Percentiles rank a stretch among this genome's conserved stretches.
Evolutionary conservation across 53 echinoderm and acorn worm species (phyloP).

Genomic region (Luidia sarsii): DNA sequence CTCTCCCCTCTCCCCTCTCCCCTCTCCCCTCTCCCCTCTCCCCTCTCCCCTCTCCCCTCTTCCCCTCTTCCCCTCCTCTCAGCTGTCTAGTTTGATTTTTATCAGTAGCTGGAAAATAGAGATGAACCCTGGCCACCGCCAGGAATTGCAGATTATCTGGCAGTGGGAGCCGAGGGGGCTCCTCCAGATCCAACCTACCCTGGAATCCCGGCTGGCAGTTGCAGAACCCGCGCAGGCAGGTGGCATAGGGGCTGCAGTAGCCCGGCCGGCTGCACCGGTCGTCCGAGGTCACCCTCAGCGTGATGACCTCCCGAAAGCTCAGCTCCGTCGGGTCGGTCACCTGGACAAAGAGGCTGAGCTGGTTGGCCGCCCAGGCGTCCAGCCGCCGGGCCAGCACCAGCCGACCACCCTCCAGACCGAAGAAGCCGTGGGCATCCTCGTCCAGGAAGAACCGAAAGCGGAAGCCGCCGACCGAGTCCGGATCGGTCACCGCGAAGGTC

Average conservation of each 20-base stretch:
- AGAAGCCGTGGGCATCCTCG: constrained; percentile 21
- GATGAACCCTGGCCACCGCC: too few species aligned
- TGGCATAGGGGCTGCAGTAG: constrained; percentile 55
- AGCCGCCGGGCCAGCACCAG: constrained; percentile 19
- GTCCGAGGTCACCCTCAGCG: constrained; percentile 42
- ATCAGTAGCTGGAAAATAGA: too few species aligned
- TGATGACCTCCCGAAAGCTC: constrained; percentile 44
- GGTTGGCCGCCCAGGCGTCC: constrained; percentile 50
- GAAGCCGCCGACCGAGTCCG: constrained; percentile 36
- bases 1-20: too few species aligned
- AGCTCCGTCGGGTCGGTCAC: constrained; percentile 53
- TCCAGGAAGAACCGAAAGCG: constrained; percentile 21
- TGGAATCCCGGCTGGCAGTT: constrained; percentile 55
- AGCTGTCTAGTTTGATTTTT: too few species aligned
- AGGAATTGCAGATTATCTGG: too few species aligned
- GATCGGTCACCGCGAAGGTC: constrained; percentile 36
- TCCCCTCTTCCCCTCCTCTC: too few species aligned
- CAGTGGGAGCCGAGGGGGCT: too few species aligned
- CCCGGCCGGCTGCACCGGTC: constrained; percentile 41
- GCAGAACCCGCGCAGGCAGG: constrained; percentile 54
- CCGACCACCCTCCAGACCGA: constrained; percentile 12
- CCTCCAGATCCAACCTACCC: too few species aligned
- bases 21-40: too few species aligned
- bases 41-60: too few species aligned
- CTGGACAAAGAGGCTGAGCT: constrained; percentile 32